Evolutionary conservation across 2,888 invertebrate species (phyloP), one percentile per base, ranked within the genome.

Genomic region (Pandemis cinnamomeana): DNA sequence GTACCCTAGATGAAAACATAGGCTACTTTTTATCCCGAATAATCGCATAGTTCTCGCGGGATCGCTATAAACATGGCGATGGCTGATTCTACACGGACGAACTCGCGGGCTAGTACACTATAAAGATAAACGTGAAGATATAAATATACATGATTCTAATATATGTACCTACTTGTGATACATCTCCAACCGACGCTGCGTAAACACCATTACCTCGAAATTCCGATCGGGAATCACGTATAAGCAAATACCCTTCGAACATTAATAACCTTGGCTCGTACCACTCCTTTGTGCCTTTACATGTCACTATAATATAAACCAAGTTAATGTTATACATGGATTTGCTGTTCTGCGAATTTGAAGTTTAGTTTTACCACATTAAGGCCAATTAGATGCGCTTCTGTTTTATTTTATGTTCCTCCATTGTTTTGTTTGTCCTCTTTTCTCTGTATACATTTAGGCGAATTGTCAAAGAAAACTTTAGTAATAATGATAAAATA

Each of bases 121-220:
- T 60, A 60, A 60, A 60, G 36, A 11, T 60, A 20, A 64, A 71
- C 36, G 42, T 41, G 20, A n/a, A n/a, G 55, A 66, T 58, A 55
- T 44, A 71, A 55, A 44, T 64, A 55, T 44, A 15, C 62, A 15
- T 10, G 6, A 53, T 10, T 55, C n/a, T 42, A 60, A 46, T 58
- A 44, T 20, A 7, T 15, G 46, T 71, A 46, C n/a, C n/a, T n/a
- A n/a, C 46, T 10, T 44, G 53, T 51, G 36, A 48, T 55, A 63
- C 44, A 58, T 48, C 27, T 64, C 58, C 55, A 44, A 58, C 64
- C 41, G 64, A 48, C 71, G 15, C 58, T 67, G 11, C 44, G 61
- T 61, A 67, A 67, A 72, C 71, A 67, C 61, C 67, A 71, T 71
- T 72, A 72, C 61, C 53, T 44, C 44, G 13, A 20, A 66, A 71